Conservation (phyloP, 2,888 invertebrate species). For the Volucella inflata region DNA sequence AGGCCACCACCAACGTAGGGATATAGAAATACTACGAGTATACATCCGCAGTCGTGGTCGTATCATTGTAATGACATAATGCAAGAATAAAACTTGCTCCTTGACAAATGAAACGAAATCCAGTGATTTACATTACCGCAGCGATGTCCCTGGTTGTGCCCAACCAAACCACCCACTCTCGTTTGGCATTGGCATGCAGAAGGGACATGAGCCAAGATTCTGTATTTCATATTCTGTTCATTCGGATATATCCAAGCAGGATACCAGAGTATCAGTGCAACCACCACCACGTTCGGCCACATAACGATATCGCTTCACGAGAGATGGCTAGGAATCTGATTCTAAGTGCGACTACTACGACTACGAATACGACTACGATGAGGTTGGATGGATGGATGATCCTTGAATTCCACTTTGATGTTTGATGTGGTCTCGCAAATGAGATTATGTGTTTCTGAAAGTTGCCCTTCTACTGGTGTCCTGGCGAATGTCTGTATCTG, state of each 20-base stretch:
- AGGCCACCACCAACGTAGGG: neutral
- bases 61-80: slow-evolving; percentile 34
- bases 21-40: too few relatives aligned
- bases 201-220: slow-evolving; percentile 60
- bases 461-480: slow-evolving; percentile 67
- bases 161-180: neutral
- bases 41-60: neutral
- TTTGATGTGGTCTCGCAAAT: slow-evolving; percentile 75
- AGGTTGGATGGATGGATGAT: slow-evolving; percentile 67
- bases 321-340: slow-evolving; percentile 10
- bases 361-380: slow-evolving; percentile 26
- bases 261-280: slow-evolving; percentile 36
- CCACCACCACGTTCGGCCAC: slow-evolving; percentile 39
- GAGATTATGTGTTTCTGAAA: slow-evolving; percentile 75
- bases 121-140: slow-evolving; percentile 50
- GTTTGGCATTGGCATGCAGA: neutral
- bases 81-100: slow-evolving; percentile 56
- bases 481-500: slow-evolving; percentile 70
- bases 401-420: slow-evolving; percentile 75
- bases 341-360: too few relatives aligned
- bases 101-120: slow-evolving; percentile 64
- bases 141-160: slow-evolving; percentile 16
- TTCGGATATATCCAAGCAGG: slow-evolving; percentile 53
- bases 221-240: slow-evolving; percentile 70
- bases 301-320: slow-evolving; percentile 52